These are phyloP conservation scores for Palaemon carinicauda DNA, from an alignment of 1,140 invertebrate genomes.

Conservation along the genomic window DNA sequence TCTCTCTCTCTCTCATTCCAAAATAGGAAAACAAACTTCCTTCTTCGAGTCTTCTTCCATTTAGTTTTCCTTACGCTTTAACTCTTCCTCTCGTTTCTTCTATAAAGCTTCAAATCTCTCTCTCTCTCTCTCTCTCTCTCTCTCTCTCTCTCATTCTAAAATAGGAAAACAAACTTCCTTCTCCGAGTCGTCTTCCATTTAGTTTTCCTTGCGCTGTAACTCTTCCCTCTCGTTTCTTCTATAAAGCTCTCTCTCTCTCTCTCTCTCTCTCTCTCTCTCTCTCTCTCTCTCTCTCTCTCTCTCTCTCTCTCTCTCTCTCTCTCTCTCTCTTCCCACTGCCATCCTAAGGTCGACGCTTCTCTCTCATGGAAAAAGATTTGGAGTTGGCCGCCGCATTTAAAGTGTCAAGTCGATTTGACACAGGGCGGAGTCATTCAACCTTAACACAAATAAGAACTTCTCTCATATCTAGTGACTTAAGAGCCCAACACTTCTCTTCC, in stretches of 20 bases:
- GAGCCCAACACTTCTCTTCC: not conserved
- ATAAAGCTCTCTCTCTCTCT: not conserved
- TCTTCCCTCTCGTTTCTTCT: not conserved
- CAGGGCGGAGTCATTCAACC: too few relatives aligned
- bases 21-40: not conserved
- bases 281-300: not conserved
- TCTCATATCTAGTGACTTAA: not conserved
- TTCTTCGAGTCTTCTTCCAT: too few relatives aligned
- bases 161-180: not conserved
- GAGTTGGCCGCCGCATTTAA: too few relatives aligned
- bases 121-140: not conserved
- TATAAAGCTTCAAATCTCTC: too few relatives aligned
- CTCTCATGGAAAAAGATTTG: too few relatives aligned
- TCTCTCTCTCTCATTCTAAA: not conserved
- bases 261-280: not conserved
- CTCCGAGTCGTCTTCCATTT: not conserved
- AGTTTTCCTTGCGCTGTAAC: not conserved
- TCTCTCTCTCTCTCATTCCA: not conserved
- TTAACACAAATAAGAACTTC: not conserved
- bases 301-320: not conserved
- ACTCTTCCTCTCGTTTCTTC: too few relatives aligned
- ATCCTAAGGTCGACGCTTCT: not conserved
- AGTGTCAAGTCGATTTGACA: too few relatives aligned
- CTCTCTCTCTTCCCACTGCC: not conserved
- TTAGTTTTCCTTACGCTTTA: too few relatives aligned